Percentiles rank a stretch among this genome's conserved stretches.
These are phyloP conservation scores for Corythaeola cristata DNA, from an alignment of 2,113 vertebrate species.

Conservation along the genomic window DNA sequence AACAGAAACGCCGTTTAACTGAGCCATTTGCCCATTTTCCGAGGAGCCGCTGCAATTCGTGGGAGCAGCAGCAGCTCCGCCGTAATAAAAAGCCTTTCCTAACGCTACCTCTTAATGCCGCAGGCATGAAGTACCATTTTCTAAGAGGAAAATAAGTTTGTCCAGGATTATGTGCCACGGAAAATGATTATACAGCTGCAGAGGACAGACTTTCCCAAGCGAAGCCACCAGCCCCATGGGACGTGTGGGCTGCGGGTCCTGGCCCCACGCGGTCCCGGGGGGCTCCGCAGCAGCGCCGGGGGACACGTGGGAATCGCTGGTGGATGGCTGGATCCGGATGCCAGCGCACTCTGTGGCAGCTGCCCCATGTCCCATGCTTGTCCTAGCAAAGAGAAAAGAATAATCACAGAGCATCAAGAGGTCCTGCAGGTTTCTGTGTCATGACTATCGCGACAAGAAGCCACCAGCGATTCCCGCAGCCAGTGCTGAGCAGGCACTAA, in stretches of 20 bases:
- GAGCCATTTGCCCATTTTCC: neutral
- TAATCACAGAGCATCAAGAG: fast-evolving
- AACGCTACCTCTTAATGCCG: neutral
- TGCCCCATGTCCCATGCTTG: fast-evolving
- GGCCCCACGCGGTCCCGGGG: neutral
- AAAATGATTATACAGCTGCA: neutral
- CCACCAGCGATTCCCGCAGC: fast-evolving
- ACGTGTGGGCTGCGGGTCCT: neutral
- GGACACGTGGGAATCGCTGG: fast-evolving
- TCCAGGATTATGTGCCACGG: neutral
- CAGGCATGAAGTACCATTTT: neutral
- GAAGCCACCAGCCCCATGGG: neutral
- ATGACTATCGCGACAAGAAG: fast-evolving
- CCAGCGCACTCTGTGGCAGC: fast-evolving
- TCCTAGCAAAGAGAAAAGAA: neutral
- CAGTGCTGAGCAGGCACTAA: neutral
- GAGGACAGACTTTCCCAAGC: neutral
- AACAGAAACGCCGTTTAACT: fast-evolving
- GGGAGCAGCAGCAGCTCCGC: neutral
- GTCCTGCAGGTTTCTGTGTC: neutral
- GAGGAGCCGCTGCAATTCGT: fast-evolving
- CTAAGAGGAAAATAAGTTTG: neutral
- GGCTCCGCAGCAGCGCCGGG: neutral
- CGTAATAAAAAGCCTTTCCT: neutral
- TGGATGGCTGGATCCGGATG: fast-evolving